Conservation (phyloP, 2,888 invertebrate species). For the Luffia ferchaultella region DNA sequence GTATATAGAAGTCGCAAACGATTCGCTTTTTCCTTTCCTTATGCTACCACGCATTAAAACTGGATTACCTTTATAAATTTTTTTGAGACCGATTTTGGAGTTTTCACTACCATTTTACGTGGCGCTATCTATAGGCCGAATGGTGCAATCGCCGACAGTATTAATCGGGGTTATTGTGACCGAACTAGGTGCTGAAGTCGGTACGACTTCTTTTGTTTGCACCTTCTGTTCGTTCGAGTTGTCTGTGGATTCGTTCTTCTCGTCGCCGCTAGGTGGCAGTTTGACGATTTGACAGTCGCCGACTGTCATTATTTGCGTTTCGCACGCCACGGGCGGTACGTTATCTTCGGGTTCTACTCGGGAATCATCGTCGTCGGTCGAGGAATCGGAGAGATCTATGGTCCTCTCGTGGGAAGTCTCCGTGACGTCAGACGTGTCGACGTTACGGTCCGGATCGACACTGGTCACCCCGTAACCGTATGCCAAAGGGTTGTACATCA, state of each 20-base stretch:
- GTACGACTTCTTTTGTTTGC: conserved; percentile 16
- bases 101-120: not conserved
- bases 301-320: conserved; percentile 58
- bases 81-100: too few relatives aligned
- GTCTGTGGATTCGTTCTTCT: conserved; percentile 34
- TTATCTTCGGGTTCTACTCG: conserved; percentile 41
- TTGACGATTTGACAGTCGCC: conserved; percentile 62
- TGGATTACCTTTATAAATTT: not conserved
- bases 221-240: conserved; percentile 1
- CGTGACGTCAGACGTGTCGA: conserved; percentile 26
- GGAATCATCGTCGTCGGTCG: conserved; percentile 40
- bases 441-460: conserved; percentile 40
- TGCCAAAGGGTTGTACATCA: conserved; percentile 48
- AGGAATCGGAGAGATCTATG: conserved; percentile 52
- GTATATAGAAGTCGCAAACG: not conserved
- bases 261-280: conserved; percentile 38
- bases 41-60: not conserved
- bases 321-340: conserved; percentile 37
- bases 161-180: conserved; percentile 57
- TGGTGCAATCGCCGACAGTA: conserved; percentile 57
- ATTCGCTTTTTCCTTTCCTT: not conserved
- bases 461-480: conserved; percentile 41
- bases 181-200: conserved; percentile 36
- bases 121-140: conserved; percentile 40
- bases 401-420: conserved; percentile 39